A percentile compares a stretch with the other conserved stretches of the same genome.
Conservation (phyloP, 2,888 invertebrate species). For the Drosophila falleni region DNA sequence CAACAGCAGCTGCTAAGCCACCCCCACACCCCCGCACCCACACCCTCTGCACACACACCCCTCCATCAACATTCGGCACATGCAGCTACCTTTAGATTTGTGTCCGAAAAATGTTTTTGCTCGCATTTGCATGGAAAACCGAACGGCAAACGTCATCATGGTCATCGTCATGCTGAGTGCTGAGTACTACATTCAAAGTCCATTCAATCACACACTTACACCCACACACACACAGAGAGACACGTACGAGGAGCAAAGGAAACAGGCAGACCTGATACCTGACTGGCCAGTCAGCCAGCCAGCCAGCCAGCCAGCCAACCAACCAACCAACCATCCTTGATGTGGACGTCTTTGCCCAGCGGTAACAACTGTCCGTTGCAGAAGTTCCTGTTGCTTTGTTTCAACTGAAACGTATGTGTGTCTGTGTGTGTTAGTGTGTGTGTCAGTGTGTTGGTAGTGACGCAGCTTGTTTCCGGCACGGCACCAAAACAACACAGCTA, state of each 20-base stretch:
- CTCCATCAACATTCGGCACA: background rate
- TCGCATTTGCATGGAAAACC: conserved; percentile 73
- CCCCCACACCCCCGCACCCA: background rate
- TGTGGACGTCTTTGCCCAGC: conserved; percentile 73
- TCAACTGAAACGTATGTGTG: conserved; percentile 42
- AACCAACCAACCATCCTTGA: conserved; percentile 30
- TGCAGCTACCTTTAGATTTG: conserved; percentile 55
- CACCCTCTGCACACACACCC: no score
- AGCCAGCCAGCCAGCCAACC: conserved; percentile 13
- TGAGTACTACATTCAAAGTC: conserved; percentile 74
- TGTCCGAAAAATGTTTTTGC: conserved; percentile 73
- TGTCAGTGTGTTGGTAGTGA: conserved; percentile 24
- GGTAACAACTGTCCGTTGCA: conserved; percentile 77
- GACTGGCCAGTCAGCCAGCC: conserved; percentile 34
- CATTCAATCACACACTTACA: conserved; percentile 63
- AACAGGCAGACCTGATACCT: conserved; percentile 31
- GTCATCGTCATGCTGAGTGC: conserved; percentile 59
- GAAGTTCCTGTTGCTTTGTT: conserved; percentile 71
- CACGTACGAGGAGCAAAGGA: conserved; percentile 15
- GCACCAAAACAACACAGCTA: conserved; percentile 68
- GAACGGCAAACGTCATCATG: conserved; percentile 60
- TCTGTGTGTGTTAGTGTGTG: background rate
- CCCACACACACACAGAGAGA: conserved; percentile 21
- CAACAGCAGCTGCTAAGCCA: conserved; percentile 49
- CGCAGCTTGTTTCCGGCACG: conserved; percentile 69